These are phyloP conservation scores for Spea hammondii DNA, from an alignment of 2,797 vertebrate species.

Conservation along the genomic window DNA sequence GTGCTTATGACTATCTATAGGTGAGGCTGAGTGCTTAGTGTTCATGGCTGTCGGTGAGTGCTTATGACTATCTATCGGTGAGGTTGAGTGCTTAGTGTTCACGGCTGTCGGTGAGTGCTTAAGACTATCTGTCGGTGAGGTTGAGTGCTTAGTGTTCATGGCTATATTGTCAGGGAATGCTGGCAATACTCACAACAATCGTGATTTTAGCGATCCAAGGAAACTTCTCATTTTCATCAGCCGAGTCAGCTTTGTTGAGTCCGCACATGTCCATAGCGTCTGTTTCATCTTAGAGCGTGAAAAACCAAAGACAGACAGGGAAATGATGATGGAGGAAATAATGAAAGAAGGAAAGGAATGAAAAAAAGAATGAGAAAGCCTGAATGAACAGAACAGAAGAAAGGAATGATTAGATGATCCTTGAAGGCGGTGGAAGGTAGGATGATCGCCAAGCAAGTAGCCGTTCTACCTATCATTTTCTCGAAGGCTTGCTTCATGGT, in stretches of 20 bases:
- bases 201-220: conserved; percentile 38
- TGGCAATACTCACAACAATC: conserved; percentile 23
- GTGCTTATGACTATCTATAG: no score
- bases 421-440: no score
- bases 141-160: background rate
- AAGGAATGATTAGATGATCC: no score
- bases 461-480: conserved; percentile 7
- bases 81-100: background rate
- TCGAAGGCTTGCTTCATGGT: conserved; percentile 29
- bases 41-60: background rate
- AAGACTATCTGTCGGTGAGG: no score
- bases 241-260: background rate
- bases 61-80: no score
- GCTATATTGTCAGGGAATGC: background rate
- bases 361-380: background rate
- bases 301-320: background rate
- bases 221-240: background rate
- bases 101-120: no score
- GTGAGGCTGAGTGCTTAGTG: background rate
- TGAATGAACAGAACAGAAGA: no score
- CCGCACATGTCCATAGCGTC: conserved; percentile 28
- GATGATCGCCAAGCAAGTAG: no score
- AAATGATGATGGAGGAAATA: background rate
- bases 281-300: conserved; percentile 7
- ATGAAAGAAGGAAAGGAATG: background rate